Percentiles rank a stretch among this genome's conserved stretches.
Conservation (phyloP, 2,113 vertebrate genomes). For the Vulpes lagopus region DNA sequence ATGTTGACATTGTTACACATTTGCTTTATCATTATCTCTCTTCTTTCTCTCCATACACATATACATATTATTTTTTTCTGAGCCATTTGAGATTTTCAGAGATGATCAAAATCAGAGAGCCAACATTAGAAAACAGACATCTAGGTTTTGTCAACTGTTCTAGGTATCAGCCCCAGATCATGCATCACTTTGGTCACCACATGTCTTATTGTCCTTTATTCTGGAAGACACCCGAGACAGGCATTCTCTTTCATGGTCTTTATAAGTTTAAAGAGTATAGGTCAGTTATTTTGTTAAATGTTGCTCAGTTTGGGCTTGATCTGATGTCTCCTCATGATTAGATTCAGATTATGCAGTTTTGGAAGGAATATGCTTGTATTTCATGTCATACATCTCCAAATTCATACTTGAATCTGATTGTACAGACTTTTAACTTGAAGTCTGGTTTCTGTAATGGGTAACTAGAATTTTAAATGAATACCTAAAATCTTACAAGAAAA, state of each 20-base stretch:
- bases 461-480: slow-evolving; percentile 12
- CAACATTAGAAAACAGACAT: neutral
- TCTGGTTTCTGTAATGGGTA: neutral
- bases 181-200: neutral
- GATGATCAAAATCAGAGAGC: neutral
- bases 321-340: neutral
- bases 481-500: neutral
- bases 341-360: neutral
- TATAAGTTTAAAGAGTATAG: neutral
- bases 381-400: neutral
- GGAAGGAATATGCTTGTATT: neutral
- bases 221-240: neutral
- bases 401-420: neutral
- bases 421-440: neutral
- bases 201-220: neutral
- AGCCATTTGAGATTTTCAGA: neutral
- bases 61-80: neutral
- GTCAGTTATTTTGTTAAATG: neutral
- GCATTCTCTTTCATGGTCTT: neutral
- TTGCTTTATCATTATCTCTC: neutral
- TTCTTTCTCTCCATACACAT: neutral
- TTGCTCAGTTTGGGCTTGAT: neutral
- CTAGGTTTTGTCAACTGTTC: neutral
- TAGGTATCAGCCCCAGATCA: neutral
- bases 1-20: neutral